Evolutionary conservation across 2,797 vertebrate species (phyloP).

Genomic region (Mus caroli): DNA sequence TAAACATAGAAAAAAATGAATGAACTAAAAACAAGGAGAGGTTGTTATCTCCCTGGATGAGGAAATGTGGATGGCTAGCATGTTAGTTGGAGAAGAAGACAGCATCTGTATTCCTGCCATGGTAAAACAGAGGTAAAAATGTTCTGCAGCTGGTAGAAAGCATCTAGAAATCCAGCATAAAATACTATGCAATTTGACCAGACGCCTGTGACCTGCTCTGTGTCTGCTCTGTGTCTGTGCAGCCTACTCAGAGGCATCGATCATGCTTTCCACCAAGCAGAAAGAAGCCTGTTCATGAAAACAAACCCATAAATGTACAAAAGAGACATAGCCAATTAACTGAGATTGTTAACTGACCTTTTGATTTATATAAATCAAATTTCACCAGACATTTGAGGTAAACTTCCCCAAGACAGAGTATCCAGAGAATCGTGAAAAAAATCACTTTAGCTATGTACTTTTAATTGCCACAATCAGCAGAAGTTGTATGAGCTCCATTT

Average conservation of each 20-base stretch:
- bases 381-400: background rate
- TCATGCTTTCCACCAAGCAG: background rate
- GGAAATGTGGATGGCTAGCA: background rate
- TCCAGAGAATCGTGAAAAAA: background rate
- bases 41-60: background rate
- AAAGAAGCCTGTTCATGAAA: background rate
- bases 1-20: background rate
- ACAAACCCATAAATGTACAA: background rate
- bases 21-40: background rate
- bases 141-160: background rate
- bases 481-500: background rate
- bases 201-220: background rate
- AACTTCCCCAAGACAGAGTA: background rate
- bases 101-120: background rate
- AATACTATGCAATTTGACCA: background rate
- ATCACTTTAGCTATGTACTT: background rate
- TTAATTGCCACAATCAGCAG: background rate
- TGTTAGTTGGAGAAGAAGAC: background rate
- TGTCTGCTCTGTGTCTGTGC: background rate
- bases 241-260: background rate
- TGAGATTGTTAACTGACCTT: background rate
- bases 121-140: background rate
- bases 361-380: background rate
- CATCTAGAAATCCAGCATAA: background rate
- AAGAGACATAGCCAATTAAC: background rate